Evolutionary conservation across 1,140 invertebrate genomes (phyloP), one percentile per base, ranked within the genome.

Genomic region (Heliconius hewitsoni): DNA sequence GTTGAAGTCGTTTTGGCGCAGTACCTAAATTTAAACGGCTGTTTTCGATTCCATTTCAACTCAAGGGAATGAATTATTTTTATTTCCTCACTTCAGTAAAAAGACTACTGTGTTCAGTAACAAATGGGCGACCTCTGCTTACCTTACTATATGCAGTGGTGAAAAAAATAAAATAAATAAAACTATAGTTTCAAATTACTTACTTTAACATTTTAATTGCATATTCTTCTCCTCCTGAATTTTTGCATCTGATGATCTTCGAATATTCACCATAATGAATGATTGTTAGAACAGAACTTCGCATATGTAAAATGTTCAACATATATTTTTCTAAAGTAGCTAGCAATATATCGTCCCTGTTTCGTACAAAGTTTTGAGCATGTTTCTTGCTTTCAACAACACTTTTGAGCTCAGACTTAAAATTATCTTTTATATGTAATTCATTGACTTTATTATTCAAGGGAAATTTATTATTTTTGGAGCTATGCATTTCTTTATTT

Each of bases 201-300:
- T 84, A 89, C 89, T 81, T 85, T 71, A 84, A 27, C 34, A 85
- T 74, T 82, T 91, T 91, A 11, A 87, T 27, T 37, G 81, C 87
- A 70, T 83, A 88, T 34, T 57, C 13, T 70, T 75, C 23, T 46
- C 82, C 82, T 18, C 23, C 50, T 13, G 27, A 34, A 75, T 84
- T 71, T 78, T 78, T 79, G 73, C 85, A 88, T 52, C 83, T 83
- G 70, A 84, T 87, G 77, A 91, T 89, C 73, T 77, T 87, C 3
- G 90, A 89, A 74, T 75, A 85, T 71, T 52, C 72, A 50, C 90
- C 90, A 46, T 71, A 34, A 23, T 84, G 83, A 74, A 88, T 82
- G 19, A 86, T 37, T 18, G 66, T 42, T 9, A 27, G 37, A 13
- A 88, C 73, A 8, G 71, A 83, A 76, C 74, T 84, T 75, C 78